Evolutionary conservation across 2,797 vertebrate genomes (phyloP).

Genomic region (Sparus aurata): DNA sequence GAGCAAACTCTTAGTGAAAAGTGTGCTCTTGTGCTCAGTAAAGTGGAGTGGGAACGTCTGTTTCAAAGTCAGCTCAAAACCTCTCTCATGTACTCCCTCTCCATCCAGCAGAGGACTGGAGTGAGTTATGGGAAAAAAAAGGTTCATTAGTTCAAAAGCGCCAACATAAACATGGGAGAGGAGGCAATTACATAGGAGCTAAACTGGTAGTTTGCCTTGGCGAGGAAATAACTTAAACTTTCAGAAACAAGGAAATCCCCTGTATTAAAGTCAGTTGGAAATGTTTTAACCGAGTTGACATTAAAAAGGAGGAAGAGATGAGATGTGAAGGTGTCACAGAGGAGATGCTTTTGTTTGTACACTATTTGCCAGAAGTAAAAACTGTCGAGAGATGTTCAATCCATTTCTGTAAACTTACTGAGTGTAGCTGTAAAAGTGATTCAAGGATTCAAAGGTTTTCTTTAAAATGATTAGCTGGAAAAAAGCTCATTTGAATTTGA

Average conservation of each 20-base stretch:
- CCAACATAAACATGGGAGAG: constrained; percentile 65
- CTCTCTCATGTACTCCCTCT: constrained; percentile 45
- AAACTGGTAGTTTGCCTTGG: constrained; percentile 72
- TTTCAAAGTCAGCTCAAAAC: constrained; percentile 47
- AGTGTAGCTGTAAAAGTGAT: not conserved
- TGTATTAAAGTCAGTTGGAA: constrained; percentile 24
- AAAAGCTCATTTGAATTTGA: constrained; percentile 9
- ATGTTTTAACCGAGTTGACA: constrained; percentile 11
- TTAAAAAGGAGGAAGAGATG: not conserved
- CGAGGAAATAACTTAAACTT: constrained; percentile 60
- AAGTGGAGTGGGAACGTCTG: constrained; percentile 21
- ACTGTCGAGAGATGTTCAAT: not conserved
- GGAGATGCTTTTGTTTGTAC: constrained; percentile 38
- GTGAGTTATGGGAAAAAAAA: constrained; percentile 38
- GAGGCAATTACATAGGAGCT: constrained; percentile 59
- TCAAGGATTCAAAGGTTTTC: not conserved
- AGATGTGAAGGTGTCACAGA: constrained; percentile 4
- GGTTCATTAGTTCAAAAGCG: constrained; percentile 50
- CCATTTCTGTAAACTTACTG: not conserved
- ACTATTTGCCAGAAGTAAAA: not conserved
- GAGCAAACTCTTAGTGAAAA: constrained; percentile 4
- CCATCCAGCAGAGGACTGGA: constrained; percentile 49
- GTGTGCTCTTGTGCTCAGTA: not conserved
- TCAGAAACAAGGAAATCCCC: constrained; percentile 35
- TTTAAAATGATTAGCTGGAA: constrained; percentile 14